A percentile compares a stretch with the other conserved stretches of the same genome.
Conservation (phyloP, 1,140 invertebrate species). For the Ptiloglossa arizonensis region DNA sequence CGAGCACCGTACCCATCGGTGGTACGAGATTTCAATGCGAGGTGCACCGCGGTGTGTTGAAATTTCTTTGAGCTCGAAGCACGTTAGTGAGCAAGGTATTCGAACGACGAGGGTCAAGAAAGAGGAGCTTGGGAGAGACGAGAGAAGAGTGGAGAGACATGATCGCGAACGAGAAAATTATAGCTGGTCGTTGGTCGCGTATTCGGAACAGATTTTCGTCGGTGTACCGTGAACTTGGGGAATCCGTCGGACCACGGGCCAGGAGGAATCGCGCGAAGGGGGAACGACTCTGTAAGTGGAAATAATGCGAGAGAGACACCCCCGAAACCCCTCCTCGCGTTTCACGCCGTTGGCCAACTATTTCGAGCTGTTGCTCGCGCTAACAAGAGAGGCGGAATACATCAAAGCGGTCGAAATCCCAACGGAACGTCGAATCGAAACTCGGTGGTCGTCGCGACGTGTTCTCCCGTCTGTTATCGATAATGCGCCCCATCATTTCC, state of each 20-base stretch:
- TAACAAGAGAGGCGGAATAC: constrained; percentile 44
- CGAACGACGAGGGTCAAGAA: too few species aligned
- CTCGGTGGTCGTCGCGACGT: neutral
- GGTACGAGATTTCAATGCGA: too few species aligned
- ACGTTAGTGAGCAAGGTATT: too few species aligned
- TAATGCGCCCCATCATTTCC: constrained; percentile 38
- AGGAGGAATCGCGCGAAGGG: neutral
- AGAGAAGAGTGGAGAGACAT: too few species aligned
- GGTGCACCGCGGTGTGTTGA: too few species aligned
- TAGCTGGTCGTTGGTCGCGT: too few species aligned
- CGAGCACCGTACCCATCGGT: too few species aligned
- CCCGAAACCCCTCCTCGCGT: neutral
- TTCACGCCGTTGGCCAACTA: constrained; percentile 32
- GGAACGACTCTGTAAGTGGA: constrained; percentile 15
- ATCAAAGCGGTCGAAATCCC: constrained; percentile 45
- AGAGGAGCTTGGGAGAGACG: too few species aligned
- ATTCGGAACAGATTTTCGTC: neutral
- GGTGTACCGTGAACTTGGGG: neutral
- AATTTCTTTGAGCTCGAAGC: too few species aligned
- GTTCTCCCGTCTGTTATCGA: constrained; percentile 16
- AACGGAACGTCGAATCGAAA: constrained; percentile 29
- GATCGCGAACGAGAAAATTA: neutral
- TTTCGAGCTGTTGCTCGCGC: constrained; percentile 33
- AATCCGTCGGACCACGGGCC: neutral
- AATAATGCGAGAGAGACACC: constrained; percentile 32